Evolutionary conservation across 2,113 vertebrate species (phyloP).

Genomic region (Trogon melanurus): DNA sequence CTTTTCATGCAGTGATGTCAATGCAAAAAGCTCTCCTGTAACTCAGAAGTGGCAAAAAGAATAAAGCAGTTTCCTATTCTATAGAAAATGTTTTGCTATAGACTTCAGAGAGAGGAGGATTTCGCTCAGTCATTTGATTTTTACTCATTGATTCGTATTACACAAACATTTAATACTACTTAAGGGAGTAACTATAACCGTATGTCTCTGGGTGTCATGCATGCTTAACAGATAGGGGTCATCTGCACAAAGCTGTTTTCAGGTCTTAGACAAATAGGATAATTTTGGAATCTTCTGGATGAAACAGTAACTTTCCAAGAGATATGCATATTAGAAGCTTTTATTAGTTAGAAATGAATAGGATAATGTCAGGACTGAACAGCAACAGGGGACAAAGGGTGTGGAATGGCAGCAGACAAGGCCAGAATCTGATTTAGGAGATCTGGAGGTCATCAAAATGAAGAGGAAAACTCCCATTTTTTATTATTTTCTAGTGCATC

Average conservation of each 20-base stretch:
- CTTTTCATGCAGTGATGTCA: not conserved
- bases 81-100: not conserved
- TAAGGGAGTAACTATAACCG: not conserved
- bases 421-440: not conserved
- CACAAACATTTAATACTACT: not conserved
- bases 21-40: not conserved
- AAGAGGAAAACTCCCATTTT: rapidly evolving
- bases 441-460: not conserved
- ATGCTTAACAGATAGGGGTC: not conserved
- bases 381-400: not conserved
- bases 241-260: not conserved
- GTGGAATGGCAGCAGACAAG: not conserved
- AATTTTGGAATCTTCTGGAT: not conserved
- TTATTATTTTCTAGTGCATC: not conserved
- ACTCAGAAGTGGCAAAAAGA: not conserved
- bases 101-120: not conserved
- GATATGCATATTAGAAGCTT: not conserved
- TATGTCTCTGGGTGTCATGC: not conserved
- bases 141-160: not conserved
- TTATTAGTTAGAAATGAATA: not conserved
- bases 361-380: not conserved
- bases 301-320: not conserved
- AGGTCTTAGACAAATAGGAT: not conserved
- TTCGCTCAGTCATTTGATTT: not conserved
- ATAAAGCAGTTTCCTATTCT: not conserved